Base-by-base conservation (phyloP, 2,888 invertebrate species). In the Aethes cnicana region DNA sequence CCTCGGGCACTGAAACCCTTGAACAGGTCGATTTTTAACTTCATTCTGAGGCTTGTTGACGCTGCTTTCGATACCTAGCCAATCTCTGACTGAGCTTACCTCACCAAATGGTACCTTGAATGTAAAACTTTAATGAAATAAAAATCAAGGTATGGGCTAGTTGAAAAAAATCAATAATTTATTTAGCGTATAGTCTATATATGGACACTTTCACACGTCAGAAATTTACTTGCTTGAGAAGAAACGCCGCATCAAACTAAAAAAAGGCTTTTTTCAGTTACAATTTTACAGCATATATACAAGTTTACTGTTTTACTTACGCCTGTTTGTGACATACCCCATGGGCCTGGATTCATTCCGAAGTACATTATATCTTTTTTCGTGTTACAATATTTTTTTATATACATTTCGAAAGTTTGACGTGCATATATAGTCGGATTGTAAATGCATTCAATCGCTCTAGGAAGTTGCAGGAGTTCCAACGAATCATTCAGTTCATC, bases 341-440 rank as follows among this genome's bases (percentile, higher is more conserved):
- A 97, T 0, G 97, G 97, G n/a, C 98, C 98, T 8, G 98, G 97
- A 84, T 98, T 98, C 96, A 98, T 97, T 3, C 98, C 98, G 54
- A 98, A 91, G 72, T 96, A 96, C 62, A 98, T 82, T 30, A 98
- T 87, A 58, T 91, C 90, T 77, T 96, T 97, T 12, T 79, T 77
- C 0, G 90, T 87, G 49, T 82, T 91, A 64, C 95, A 94, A 77
- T 92, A 96, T 71, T 93, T 94, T 58, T 89, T 82, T 7, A 96
- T 91, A 81, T 95, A 98, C 62, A 92, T 91, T 62, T 93, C 91
- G 82, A 97, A 96, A 11, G 96, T 91, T 48, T 93, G 89, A 55
- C 90, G 91, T 1, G 98, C 98, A 82, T 98, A 98, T 55, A 94
- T 92, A 25, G 97, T 86, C 0, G 98, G 97, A 87, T 96, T 97